Evolutionary conservation across 2,888 invertebrate species (phyloP).

Genomic region (Dasysyrphus albostriatus): DNA sequence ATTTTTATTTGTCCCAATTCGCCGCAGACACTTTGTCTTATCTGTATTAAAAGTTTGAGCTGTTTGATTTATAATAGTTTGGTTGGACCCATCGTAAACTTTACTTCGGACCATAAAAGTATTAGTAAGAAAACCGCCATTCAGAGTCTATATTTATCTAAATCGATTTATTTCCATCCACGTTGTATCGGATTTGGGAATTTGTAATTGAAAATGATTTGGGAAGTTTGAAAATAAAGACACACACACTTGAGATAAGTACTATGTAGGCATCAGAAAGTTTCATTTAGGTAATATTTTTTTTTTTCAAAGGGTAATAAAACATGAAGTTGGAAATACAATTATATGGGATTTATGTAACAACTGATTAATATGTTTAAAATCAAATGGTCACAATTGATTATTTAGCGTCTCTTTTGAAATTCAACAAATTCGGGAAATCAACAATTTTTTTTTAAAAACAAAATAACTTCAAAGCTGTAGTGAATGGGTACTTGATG

Average conservation of each 20-base stretch:
- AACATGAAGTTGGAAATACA: no score
- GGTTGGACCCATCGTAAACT: slow-evolving; percentile 21
- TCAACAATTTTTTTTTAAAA: no score
- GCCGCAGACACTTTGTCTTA: slow-evolving; percentile 8
- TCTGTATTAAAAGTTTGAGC: slow-evolving; percentile 34
- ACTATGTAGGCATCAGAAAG: no score
- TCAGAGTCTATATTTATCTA: slow-evolving; percentile 23
- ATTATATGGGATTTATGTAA: no score
- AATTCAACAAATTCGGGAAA: no score
- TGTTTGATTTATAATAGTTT: slow-evolving; percentile 19
- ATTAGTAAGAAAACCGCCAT: slow-evolving; percentile 14
- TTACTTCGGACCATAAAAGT: slow-evolving; percentile 47
- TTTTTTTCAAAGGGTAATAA: no score
- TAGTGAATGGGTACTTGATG: no score
- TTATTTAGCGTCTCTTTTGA: no score
- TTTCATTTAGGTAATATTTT: no score
- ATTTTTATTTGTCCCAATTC: slow-evolving; percentile 44
- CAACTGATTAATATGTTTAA: no score
- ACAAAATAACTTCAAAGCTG: no score
- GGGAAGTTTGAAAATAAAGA: not conserved
- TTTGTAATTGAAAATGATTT: slow-evolving; percentile 42
- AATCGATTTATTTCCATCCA: slow-evolving; percentile 44
- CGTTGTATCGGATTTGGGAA: slow-evolving; percentile 39
- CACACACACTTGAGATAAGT: not conserved
- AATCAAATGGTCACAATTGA: no score